Percentiles rank a stretch among this genome's conserved stretches.
phyloP scores from a whole-genome alignment of 2,888 invertebrate species.

The Blera fallax region DNA sequence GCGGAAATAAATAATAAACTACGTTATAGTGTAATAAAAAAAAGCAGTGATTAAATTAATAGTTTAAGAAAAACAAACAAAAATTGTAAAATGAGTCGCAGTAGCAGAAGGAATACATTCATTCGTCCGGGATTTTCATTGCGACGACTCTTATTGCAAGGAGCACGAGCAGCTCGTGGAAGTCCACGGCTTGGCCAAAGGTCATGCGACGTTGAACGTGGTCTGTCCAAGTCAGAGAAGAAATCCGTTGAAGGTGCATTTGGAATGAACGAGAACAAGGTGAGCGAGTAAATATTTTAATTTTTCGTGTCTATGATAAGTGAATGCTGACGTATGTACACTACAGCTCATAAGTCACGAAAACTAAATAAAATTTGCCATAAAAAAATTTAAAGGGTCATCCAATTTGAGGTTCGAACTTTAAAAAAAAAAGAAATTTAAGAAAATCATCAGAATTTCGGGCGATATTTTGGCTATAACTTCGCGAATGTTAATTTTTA shows the following conservation, averaged over 20 bases:
- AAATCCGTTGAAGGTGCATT: constrained; percentile 69
- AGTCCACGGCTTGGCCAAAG: constrained; percentile 74
- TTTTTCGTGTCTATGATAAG: background rate
- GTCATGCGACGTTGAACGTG: constrained; percentile 75
- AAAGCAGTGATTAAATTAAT: background rate
- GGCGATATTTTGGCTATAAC: too few relatives aligned
- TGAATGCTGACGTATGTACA: background rate
- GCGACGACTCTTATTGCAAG: constrained; percentile 74
- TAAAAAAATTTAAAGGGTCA: too few relatives aligned
- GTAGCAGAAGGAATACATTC: constrained; percentile 71
- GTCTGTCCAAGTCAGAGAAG: constrained; percentile 68
- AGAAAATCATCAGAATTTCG: too few relatives aligned
- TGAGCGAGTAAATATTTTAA: constrained; percentile 14
- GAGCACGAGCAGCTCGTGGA: constrained; percentile 74
- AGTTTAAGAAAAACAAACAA: background rate
- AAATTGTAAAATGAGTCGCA: constrained; percentile 66
- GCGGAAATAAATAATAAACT: background rate
- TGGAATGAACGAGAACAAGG: constrained; percentile 71
- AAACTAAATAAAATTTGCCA: too few relatives aligned
- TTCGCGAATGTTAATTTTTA: too few relatives aligned
- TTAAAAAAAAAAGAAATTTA: too few relatives aligned
- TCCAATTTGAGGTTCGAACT: too few relatives aligned
- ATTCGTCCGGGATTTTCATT: constrained; percentile 74
- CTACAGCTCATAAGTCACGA: too few relatives aligned
- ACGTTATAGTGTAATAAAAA: constrained; percentile 1